These are phyloP conservation scores for Formica exsecta DNA, from an alignment of 1,140 invertebrate species.

Conservation along the genomic window DNA sequence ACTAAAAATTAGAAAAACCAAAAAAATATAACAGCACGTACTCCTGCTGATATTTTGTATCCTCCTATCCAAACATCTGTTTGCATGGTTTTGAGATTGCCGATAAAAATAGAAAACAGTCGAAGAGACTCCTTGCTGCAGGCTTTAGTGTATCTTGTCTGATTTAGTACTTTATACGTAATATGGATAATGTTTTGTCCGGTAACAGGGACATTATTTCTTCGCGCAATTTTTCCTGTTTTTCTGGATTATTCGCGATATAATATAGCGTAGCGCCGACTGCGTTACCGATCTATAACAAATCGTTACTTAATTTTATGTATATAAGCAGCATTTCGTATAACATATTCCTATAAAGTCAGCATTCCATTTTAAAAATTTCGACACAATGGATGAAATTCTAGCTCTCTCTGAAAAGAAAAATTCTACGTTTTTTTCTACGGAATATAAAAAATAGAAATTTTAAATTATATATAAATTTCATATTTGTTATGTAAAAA, in stretches of 20 bases:
- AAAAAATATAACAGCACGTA: conserved; percentile 71
- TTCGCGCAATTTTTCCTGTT: conserved; percentile 89
- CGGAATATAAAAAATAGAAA: too few relatives aligned
- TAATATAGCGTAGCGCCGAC: conserved; percentile 87
- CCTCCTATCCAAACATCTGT: conserved; percentile 83
- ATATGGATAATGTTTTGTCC: conserved; percentile 85
- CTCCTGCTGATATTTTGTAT: conserved; percentile 85
- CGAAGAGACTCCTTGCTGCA: conserved; percentile 90
- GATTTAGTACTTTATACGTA: conserved; percentile 86
- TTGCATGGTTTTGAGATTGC: conserved; percentile 84
- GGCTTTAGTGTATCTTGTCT: conserved; percentile 88
- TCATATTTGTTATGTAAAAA: not conserved
- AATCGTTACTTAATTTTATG: not conserved
- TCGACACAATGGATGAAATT: not conserved
- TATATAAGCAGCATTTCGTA: not conserved
- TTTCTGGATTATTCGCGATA: conserved; percentile 88
- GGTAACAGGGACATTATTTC: conserved; percentile 88
- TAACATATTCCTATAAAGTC: not conserved
- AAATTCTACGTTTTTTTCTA: too few relatives aligned
- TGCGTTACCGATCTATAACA: conserved; percentile 80
- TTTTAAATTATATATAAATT: not conserved
- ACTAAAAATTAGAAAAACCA: not conserved
- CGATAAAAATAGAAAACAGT: conserved; percentile 85
- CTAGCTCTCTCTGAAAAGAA: not conserved
- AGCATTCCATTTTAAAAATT: not conserved